These are phyloP conservation scores for Pollenia labialis DNA, from an alignment of 2,888 invertebrate species.

Conservation along the genomic window DNA sequence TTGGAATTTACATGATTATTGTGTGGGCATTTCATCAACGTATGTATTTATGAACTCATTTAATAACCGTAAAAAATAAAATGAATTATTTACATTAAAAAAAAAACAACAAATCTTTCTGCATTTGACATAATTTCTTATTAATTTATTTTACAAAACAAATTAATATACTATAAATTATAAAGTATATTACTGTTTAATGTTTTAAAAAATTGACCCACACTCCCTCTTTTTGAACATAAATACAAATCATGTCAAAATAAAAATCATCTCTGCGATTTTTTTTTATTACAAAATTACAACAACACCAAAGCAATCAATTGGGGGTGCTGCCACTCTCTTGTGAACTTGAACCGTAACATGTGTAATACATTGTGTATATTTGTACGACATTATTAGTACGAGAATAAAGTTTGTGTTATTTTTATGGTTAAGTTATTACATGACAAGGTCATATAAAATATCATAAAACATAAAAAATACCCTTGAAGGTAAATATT, in stretches of 20 bases:
- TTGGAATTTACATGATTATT: constrained; percentile 41
- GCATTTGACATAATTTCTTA: constrained; percentile 56
- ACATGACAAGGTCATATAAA: constrained; percentile 44
- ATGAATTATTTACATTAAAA: constrained; percentile 28
- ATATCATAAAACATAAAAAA: background rate
- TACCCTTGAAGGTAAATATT: background rate
- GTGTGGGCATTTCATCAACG: constrained; percentile 52
- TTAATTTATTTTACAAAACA: constrained; percentile 5
- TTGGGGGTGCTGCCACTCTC: background rate
- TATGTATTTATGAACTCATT: constrained; percentile 50
- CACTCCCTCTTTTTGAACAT: background rate
- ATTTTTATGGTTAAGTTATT: constrained; percentile 22
- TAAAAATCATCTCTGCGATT: background rate
- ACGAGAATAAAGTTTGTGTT: background rate
- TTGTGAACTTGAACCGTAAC: constrained; percentile 48
- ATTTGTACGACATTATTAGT: background rate
- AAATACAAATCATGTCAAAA: constrained; percentile 8
- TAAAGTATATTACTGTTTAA: too few relatives aligned
- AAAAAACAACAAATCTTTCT: constrained; percentile 42
- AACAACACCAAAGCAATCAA: background rate
- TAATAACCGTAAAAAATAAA: constrained; percentile 28
- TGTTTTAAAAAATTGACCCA: background rate
- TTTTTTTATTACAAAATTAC: background rate
- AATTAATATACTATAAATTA: too few relatives aligned
- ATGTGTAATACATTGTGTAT: background rate